phyloP scores from a whole-genome alignment of 2,797 vertebrate genomes.

The Calcarius lapponicus region DNA sequence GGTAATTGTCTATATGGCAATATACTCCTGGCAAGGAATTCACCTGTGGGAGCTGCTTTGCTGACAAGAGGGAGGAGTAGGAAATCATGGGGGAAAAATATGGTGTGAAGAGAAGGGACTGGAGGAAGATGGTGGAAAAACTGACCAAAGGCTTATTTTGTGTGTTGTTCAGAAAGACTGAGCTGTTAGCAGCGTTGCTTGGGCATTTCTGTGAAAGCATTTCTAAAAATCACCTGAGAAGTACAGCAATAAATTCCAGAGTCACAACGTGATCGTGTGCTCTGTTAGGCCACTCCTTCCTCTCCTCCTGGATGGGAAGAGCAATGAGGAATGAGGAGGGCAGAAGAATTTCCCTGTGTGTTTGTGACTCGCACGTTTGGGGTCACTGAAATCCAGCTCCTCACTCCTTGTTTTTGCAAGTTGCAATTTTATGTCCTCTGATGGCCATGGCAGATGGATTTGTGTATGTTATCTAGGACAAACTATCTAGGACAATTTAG shows the following conservation, averaged over 20 bases:
- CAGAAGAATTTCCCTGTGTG: neutral
- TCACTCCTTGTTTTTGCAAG: neutral
- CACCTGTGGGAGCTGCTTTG: neutral
- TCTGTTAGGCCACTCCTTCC: neutral
- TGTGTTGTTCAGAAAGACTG: neutral
- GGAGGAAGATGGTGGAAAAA: neutral
- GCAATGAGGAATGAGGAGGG: fast-evolving
- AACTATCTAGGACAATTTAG: conserved; percentile 16
- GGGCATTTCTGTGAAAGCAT: neutral
- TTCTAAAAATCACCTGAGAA: neutral
- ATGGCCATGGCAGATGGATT: conserved; percentile 8
- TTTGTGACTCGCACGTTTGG: fast-evolving
- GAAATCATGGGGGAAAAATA: neutral
- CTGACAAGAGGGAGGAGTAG: neutral
- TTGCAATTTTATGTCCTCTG: neutral
- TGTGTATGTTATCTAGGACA: neutral
- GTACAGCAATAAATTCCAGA: neutral
- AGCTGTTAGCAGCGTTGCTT: neutral
- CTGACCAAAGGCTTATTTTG: neutral
- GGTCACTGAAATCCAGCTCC: neutral
- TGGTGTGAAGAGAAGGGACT: neutral
- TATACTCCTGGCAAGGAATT: neutral
- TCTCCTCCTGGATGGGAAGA: neutral
- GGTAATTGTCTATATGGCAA: neutral
- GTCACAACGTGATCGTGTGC: fast-evolving